Evolutionary conservation across 2,113 vertebrate species (phyloP).

Genomic region (Dicaeum eximium): DNA sequence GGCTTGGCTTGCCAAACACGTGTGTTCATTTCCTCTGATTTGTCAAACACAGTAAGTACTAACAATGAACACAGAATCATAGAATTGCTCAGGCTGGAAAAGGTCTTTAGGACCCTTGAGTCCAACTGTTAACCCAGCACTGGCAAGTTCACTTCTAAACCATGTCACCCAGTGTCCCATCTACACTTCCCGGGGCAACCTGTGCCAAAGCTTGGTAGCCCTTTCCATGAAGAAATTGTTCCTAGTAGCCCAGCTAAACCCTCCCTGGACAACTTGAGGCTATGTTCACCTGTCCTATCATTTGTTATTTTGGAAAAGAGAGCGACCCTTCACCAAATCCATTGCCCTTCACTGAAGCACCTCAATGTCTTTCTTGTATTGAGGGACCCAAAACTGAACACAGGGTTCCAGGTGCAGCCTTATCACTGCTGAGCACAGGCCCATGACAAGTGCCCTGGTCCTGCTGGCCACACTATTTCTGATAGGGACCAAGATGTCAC

Average conservation of each 20-base stretch:
- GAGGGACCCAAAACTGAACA: background rate
- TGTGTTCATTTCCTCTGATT: background rate
- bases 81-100: background rate
- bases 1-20: fast-evolving
- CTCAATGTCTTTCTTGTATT: background rate
- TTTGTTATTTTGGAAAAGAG: background rate
- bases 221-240: background rate
- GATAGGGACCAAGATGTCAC: background rate
- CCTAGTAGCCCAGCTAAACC: background rate
- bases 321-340: fast-evolving
- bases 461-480: background rate
- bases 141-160: background rate
- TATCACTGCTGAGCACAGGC: too few species aligned
- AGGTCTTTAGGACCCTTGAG: background rate
- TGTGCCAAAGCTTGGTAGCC: background rate
- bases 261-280: background rate
- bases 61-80: background rate
- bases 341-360: background rate
- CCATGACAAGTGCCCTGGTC: background rate
- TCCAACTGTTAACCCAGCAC: background rate
- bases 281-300: background rate
- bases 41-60: background rate
- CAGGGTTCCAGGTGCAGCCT: background rate
- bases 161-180: too few species aligned
- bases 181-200: background rate